A percentile compares a stretch with the other conserved stretches of the same genome.
Evolutionary conservation across 2,113 vertebrate species (phyloP).

Genomic region (Misgurnus anguillicaudatus): DNA sequence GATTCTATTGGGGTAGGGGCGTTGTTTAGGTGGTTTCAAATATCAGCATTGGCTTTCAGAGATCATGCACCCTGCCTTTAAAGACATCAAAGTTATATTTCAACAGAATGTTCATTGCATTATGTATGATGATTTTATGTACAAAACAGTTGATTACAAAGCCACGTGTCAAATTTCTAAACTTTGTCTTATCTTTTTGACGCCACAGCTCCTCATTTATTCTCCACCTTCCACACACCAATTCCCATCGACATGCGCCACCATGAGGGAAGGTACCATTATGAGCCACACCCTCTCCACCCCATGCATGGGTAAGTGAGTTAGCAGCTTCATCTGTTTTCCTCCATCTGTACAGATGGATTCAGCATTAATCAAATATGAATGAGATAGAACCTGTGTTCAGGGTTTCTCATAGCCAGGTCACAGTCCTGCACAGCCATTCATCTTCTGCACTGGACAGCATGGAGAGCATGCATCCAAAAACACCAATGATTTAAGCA

Average conservation of each 20-base stretch:
- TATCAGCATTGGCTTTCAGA: no score
- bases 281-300: constrained; percentile 91
- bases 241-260: constrained; percentile 96
- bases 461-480: not conserved
- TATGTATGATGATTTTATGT: no score
- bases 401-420: not conserved
- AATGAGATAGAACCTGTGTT: not conserved
- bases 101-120: no score
- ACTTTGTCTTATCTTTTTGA: constrained; percentile 19
- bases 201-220: constrained; percentile 84
- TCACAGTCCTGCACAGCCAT: not conserved
- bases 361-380: not conserved
- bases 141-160: no score
- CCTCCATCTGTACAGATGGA: constrained; percentile 1
- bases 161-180: no score
- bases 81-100: no score
- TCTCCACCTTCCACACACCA: constrained; percentile 92
- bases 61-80: no score
- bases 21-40: no score
- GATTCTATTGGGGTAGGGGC: no score
- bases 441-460: not conserved
- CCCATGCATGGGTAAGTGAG: constrained; percentile 89
- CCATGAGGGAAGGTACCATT: constrained; percentile 97
- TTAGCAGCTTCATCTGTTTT: not conserved
- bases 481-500: constrained; percentile 1